A percentile compares a stretch with the other conserved stretches of the same genome.
Evolutionary conservation across 2,888 invertebrate genomes (phyloP).

Genomic region (Leucophora obtusa): DNA sequence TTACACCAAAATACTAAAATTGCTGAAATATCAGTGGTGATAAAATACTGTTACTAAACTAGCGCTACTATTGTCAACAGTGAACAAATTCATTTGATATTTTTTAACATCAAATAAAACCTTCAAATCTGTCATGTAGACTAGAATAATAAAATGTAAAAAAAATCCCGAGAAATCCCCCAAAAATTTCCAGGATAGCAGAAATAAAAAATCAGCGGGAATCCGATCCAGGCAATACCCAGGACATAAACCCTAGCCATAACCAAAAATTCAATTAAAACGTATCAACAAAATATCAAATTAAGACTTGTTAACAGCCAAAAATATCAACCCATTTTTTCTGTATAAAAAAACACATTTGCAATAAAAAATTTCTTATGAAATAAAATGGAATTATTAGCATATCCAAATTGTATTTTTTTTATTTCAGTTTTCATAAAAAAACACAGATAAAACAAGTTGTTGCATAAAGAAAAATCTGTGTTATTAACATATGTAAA

Average conservation of each 20-base stretch:
- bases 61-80: too few species aligned
- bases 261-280: not conserved
- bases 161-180: too few species aligned
- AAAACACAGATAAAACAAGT: not conserved
- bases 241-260: not conserved
- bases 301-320: not conserved
- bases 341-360: not conserved
- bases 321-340: not conserved
- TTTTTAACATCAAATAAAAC: too few species aligned
- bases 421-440: not conserved
- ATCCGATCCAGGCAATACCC: too few species aligned
- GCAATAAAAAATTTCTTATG: not conserved
- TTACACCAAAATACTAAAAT: too few species aligned
- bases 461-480: not conserved
- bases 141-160: too few species aligned
- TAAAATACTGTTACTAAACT: too few species aligned
- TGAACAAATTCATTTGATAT: too few species aligned
- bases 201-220: too few species aligned
- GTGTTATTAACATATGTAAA: constrained; percentile 5
- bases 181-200: too few species aligned
- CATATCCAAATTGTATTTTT: not conserved
- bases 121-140: too few species aligned
- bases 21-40: too few species aligned
- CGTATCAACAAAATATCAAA: not conserved
- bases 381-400: constrained; percentile 28